Conservation (phyloP, 1,140 invertebrate species). For the Steinernema khuongi region DNA sequence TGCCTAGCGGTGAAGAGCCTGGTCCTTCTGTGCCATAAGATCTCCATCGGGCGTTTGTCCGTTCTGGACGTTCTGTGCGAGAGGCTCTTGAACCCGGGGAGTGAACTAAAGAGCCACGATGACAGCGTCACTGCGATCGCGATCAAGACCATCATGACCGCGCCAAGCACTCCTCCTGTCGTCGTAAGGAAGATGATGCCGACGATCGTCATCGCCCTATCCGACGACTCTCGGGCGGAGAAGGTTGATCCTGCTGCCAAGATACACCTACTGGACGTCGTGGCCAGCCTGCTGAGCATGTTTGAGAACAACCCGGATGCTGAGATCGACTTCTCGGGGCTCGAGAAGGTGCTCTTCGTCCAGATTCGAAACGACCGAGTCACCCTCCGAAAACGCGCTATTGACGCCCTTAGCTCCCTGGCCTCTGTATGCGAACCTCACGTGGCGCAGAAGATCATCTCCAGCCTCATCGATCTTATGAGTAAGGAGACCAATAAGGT, state of each 20-base stretch:
- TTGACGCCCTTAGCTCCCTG: conserved; percentile 59
- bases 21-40: conserved; percentile 73
- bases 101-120: not conserved
- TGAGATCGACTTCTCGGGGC: conserved; percentile 14
- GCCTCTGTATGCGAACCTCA: conserved; percentile 38
- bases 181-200: conserved; percentile 21
- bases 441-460: conserved; percentile 8
- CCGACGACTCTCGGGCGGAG: not conserved
- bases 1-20: conserved; percentile 97
- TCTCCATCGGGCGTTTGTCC: not conserved
- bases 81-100: not conserved
- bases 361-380: conserved; percentile 64
- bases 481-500: not conserved
- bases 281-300: conserved; percentile 28
- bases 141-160: not conserved
- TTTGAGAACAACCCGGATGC: conserved; percentile 19
- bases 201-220: conserved; percentile 3
- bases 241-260: conserved; percentile 12
- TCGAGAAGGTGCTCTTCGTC: conserved; percentile 18
- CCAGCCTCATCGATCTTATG: not conserved
- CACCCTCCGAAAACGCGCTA: conserved; percentile 69
- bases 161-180: not conserved
- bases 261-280: conserved; percentile 30
- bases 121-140: not conserved
- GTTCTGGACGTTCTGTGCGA: not conserved